phyloP scores from a whole-genome alignment of 2,113 vertebrate species.

The Mormyrus iriodes region DNA sequence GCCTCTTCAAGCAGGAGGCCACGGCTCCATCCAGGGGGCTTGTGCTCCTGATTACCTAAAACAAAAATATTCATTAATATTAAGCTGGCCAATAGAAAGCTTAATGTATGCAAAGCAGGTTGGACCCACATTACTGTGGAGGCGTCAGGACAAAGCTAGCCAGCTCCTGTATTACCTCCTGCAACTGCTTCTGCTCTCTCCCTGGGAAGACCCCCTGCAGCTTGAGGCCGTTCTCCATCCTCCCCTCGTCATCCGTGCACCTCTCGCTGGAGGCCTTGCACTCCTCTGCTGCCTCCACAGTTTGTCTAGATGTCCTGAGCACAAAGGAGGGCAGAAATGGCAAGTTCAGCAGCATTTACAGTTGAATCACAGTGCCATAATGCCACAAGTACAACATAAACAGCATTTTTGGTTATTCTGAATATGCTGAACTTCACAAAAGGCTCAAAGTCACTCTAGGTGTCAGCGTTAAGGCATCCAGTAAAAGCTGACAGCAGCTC shows the following conservation, averaged over 20 bases:
- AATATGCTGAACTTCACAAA: background rate
- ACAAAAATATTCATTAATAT: background rate
- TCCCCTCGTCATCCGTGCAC: slow-evolving; percentile 38
- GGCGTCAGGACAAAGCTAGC: background rate
- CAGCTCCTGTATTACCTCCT: slow-evolving; percentile 52
- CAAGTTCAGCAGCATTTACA: background rate
- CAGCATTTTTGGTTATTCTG: background rate
- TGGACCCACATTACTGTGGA: background rate
- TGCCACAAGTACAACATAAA: background rate
- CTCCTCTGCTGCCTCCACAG: slow-evolving; percentile 9
- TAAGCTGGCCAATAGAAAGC: background rate
- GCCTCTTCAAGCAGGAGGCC: slow-evolving; percentile 62
- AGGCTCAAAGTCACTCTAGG: background rate
- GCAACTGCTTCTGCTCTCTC: too few relatives aligned
- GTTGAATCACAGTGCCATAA: background rate
- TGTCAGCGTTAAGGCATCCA: background rate
- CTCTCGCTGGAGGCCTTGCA: background rate
- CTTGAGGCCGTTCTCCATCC: too few relatives aligned
- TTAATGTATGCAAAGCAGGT: background rate
- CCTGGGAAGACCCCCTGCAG: too few relatives aligned
- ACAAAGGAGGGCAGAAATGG: background rate
- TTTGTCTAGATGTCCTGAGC: background rate
- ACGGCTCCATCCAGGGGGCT: slow-evolving; percentile 76
- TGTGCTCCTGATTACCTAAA: slow-evolving; percentile 69
- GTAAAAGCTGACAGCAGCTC: background rate